Evolutionary conservation across 2,888 invertebrate genomes (phyloP).

Genomic region (Apamea anceps): DNA sequence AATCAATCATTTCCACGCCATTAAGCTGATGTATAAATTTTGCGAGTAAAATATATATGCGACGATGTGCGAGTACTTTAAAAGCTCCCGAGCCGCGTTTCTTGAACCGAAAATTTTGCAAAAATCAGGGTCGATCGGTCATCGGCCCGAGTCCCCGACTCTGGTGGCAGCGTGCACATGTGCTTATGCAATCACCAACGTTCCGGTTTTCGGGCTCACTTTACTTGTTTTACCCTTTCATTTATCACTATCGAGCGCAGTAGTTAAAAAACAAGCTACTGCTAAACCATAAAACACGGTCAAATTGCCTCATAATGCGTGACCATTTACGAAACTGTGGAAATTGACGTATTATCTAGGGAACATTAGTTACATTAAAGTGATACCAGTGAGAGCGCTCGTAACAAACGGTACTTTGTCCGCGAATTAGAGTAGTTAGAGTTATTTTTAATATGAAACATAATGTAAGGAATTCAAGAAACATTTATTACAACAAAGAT

Average conservation of each 20-base stretch:
- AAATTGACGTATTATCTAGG: constrained; percentile 57
- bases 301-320: constrained; percentile 47
- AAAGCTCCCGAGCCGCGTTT: constrained; percentile 28
- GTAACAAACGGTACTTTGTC: not conserved
- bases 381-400: constrained; percentile 27
- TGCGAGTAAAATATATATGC: not conserved
- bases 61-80: constrained; percentile 19
- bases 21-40: constrained; percentile 21
- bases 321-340: constrained; percentile 47
- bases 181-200: constrained; percentile 81
- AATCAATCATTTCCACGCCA: constrained; percentile 44
- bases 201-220: constrained; percentile 77
- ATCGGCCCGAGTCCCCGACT: constrained; percentile 78
- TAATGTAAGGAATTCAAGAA: constrained; percentile 6
- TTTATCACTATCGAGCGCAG: constrained; percentile 71
- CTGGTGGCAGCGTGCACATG: constrained; percentile 76
- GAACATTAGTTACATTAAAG: constrained; percentile 47
- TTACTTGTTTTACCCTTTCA: constrained; percentile 71
- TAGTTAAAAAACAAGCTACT: constrained; percentile 59
- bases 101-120: constrained; percentile 70
- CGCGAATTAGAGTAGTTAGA: constrained; percentile 8
- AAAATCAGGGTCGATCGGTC: constrained; percentile 81
- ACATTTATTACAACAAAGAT: constrained; percentile 23
- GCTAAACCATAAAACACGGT: constrained; percentile 46
- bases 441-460: constrained; percentile 33